phyloP scores from a whole-genome alignment of 2,113 vertebrate genomes.

The Paradoxurus hermaphroditus region DNA sequence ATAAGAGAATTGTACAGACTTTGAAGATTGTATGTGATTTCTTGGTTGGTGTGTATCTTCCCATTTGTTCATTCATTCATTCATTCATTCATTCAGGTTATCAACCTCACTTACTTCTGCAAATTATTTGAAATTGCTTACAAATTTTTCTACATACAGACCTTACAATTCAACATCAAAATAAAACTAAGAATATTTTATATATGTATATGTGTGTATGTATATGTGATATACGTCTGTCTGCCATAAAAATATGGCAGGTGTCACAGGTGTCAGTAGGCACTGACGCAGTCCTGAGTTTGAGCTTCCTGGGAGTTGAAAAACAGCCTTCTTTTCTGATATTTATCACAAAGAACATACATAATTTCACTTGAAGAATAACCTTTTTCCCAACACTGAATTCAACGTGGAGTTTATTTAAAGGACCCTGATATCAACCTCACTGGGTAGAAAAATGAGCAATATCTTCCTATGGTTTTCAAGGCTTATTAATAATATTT shows the following conservation, averaged over 20 bases:
- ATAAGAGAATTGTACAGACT: neutral
- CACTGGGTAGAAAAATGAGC: neutral
- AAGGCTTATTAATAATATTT: neutral
- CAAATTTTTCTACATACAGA: neutral
- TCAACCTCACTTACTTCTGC: neutral
- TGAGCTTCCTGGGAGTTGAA: neutral
- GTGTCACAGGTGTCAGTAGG: neutral
- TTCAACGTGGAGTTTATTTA: neutral
- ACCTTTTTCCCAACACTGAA: neutral
- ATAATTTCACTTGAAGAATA: neutral
- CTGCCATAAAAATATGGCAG: neutral
- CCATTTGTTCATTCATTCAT: neutral
- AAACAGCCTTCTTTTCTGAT: neutral
- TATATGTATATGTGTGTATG: neutral
- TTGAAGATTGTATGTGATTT: neutral
- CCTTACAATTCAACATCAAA: neutral
- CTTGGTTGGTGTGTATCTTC: neutral
- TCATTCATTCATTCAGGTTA: neutral
- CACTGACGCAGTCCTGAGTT: neutral
- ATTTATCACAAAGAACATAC: neutral
- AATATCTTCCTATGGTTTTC: neutral
- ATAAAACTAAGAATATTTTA: neutral
- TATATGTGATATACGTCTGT: neutral
- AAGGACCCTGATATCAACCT: neutral
- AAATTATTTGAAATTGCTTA: neutral